phyloP scores from a whole-genome alignment of 1,140 invertebrate genomes.

The Drosophila saltans region DNA sequence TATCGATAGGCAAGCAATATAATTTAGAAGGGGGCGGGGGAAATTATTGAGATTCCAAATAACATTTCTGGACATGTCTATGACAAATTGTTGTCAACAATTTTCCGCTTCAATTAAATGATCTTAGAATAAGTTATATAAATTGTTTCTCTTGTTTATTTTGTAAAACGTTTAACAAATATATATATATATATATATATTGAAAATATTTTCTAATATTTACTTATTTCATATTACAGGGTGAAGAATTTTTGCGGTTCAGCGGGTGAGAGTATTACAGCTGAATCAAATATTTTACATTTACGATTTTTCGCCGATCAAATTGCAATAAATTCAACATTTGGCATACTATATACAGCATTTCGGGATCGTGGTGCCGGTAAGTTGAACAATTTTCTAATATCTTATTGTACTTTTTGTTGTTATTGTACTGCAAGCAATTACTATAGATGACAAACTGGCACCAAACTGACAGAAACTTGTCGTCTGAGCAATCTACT shows the following conservation, averaged over 20 bases:
- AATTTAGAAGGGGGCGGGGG: background rate
- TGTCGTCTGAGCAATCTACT: too few species aligned
- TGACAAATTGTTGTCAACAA: too few species aligned
- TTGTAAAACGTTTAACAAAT: too few species aligned
- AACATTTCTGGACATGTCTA: background rate
- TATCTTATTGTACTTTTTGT: too few species aligned
- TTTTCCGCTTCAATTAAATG: background rate
- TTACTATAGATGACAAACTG: too few species aligned
- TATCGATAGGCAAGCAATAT: conserved; percentile 31
- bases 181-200: too few species aligned
- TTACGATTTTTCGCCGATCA: conserved; percentile 89
- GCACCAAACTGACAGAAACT: too few species aligned
- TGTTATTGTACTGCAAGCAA: too few species aligned
- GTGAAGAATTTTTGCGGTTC: conserved; percentile 91
- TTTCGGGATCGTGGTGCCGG: conserved; percentile 86
- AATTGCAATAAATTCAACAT: conserved; percentile 87
- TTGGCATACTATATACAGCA: conserved; percentile 89
- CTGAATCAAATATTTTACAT: conserved; percentile 86
- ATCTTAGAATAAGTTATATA: too few species aligned
- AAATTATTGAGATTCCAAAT: background rate
- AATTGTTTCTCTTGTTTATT: too few species aligned
- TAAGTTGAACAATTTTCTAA: conserved; percentile 42
- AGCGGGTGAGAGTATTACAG: conserved; percentile 88
- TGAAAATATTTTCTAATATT: background rate
- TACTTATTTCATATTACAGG: conserved; percentile 56